phyloP scores from a whole-genome alignment of 2,797 vertebrate genomes.

The Chelmon rostratus region DNA sequence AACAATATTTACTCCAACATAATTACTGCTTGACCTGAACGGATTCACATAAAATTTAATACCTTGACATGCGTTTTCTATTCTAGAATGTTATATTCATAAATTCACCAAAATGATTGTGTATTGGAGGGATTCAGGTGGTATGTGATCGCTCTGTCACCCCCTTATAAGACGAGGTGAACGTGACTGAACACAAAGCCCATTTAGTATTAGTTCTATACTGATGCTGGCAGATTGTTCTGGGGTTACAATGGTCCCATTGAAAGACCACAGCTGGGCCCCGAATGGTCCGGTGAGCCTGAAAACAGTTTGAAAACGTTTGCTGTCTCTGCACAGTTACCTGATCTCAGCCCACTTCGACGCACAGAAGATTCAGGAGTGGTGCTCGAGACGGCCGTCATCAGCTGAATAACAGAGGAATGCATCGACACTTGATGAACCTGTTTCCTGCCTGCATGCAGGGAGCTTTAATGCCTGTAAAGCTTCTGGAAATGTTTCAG shows the following conservation, averaged over 20 bases:
- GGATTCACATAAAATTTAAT: neutral
- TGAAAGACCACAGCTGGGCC: conserved; percentile 6
- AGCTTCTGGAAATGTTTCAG: neutral
- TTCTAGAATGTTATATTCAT: neutral
- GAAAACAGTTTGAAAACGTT: conserved; percentile 38
- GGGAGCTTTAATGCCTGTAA: neutral
- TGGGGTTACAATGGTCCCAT: conserved; percentile 37
- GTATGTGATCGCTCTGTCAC: neutral
- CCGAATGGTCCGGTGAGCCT: conserved; percentile 35
- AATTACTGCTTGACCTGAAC: neutral
- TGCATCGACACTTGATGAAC: neutral
- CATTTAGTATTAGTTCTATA: neutral
- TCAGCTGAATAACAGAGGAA: neutral
- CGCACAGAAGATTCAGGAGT: neutral
- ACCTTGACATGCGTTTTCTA: neutral
- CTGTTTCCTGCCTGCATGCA: neutral
- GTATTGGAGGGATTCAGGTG: neutral
- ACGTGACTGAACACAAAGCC: neutral
- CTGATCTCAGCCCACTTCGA: conserved; percentile 15
- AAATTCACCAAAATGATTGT: neutral
- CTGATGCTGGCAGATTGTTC: conserved; percentile 40
- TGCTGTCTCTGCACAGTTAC: conserved; percentile 12
- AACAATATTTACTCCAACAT: neutral
- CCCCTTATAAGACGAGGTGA: neutral
- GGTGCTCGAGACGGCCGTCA: no score